These are phyloP conservation scores for Byasa hedistus DNA, from an alignment of 2,888 invertebrate species.

Conservation along the genomic window DNA sequence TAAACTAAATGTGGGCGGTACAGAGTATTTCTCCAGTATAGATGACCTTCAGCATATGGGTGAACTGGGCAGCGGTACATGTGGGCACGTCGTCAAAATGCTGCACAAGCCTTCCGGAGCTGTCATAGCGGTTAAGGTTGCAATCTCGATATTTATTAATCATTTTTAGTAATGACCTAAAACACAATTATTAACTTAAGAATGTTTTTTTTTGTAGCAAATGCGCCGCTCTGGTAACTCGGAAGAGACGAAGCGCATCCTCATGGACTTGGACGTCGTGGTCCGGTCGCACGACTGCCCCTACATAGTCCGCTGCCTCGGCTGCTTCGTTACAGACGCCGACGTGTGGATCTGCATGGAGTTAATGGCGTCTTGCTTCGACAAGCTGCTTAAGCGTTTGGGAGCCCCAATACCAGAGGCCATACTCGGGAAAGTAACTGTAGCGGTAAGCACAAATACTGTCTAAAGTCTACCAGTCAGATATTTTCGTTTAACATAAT, in stretches of 20 bases:
- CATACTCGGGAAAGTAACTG: conserved; percentile 97
- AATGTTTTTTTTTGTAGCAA: conserved; percentile 80
- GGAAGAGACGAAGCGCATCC: conserved; percentile 98
- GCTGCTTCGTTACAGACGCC: conserved; percentile 97
- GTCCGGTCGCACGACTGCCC: conserved; percentile 98
- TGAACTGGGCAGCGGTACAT: conserved; percentile 96
- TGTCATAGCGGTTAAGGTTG: conserved; percentile 95
- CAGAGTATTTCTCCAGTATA: conserved; percentile 88
- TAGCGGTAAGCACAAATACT: conserved; percentile 91
- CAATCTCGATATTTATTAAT: no score
- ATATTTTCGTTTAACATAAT: no score
- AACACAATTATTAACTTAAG: no score
- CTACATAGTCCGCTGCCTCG: conserved; percentile 97
- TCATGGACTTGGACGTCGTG: conserved; percentile 99
- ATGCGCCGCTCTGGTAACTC: conserved; percentile 98
- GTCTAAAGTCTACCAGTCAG: no score
- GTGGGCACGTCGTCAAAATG: conserved; percentile 99
- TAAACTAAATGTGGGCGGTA: conserved; percentile 89
- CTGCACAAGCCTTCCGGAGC: conserved; percentile 90
- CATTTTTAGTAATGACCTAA: no score
- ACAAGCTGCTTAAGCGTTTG: conserved; percentile 93
- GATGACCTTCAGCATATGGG: conserved; percentile 91
- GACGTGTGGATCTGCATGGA: conserved; percentile 99
- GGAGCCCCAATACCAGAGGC: conserved; percentile 96
- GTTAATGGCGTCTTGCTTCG: conserved; percentile 99